Evolutionary conservation across 2,797 vertebrate species (phyloP).

Genomic region (Mergus octosetaceus): DNA sequence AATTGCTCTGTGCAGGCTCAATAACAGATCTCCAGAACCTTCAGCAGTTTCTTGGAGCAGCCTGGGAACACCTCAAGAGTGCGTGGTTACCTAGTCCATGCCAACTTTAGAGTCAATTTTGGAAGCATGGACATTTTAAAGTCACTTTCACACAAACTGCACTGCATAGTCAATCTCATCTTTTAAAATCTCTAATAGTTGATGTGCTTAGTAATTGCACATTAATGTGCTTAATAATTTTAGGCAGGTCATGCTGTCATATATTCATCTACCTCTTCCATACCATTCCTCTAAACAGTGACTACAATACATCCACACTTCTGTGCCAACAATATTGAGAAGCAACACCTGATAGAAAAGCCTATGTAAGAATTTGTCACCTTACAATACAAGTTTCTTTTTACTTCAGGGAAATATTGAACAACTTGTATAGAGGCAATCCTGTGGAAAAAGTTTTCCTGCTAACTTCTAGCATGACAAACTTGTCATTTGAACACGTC

Average conservation of each 20-base stretch:
- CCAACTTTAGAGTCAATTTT: not conserved
- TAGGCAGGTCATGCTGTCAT: not conserved
- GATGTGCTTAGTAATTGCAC: accelerated
- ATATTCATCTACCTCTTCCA: not conserved
- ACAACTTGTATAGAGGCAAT: not conserved
- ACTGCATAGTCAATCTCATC: not conserved
- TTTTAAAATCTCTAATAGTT: not conserved
- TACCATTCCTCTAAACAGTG: not conserved
- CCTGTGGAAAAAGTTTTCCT: not conserved
- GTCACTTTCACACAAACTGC: not conserved
- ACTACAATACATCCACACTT: accelerated
- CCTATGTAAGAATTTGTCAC: not conserved
- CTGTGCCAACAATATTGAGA: not conserved
- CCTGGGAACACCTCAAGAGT: not conserved
- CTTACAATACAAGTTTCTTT: not conserved
- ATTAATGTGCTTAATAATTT: accelerated
- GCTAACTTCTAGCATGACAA: not conserved
- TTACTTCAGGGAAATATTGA: not conserved
- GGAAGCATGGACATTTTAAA: not conserved
- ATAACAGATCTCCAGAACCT: not conserved
- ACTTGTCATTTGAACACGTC: not conserved
- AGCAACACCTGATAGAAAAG: accelerated
- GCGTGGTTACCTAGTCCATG: accelerated
- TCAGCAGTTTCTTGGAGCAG: not conserved
- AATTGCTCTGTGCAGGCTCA: not conserved